A percentile compares a stretch with the other conserved stretches of the same genome.
Evolutionary conservation across 2,888 invertebrate species (phyloP).

Genomic region (Cephalotes varians): DNA sequence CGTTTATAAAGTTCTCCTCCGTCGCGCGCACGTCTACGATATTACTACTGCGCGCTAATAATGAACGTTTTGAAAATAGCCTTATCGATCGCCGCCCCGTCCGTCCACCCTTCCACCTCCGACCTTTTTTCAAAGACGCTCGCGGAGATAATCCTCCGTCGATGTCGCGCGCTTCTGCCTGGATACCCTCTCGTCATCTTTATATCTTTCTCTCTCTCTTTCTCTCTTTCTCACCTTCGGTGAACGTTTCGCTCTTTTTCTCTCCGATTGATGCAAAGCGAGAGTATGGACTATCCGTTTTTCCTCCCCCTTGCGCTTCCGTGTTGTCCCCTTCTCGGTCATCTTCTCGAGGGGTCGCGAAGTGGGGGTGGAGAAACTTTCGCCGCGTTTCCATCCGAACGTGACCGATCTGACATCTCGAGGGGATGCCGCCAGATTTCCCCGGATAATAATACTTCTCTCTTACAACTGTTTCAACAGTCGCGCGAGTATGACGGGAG

Average conservation of each 20-base stretch:
- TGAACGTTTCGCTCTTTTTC: constrained; percentile 15
- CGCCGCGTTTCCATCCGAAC: constrained; percentile 83
- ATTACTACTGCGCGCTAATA: constrained; percentile 53
- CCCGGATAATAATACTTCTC: constrained; percentile 88
- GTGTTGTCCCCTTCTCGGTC: constrained; percentile 22
- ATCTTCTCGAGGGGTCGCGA: constrained; percentile 69
- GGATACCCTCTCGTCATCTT: constrained; percentile 31
- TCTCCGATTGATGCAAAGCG: constrained; percentile 68
- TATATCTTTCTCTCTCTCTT: not conserved
- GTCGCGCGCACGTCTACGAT: constrained; percentile 30
- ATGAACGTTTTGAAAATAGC: constrained; percentile 50
- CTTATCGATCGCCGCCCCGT: constrained; percentile 45
- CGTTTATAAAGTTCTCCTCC: constrained; percentile 55
- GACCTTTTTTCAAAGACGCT: constrained; percentile 48
- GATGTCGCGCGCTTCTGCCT: constrained; percentile 12
- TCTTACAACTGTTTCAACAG: constrained; percentile 79
- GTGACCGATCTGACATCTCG: constrained; percentile 88
- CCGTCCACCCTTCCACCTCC: constrained; percentile 33
- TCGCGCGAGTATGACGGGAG: constrained; percentile 49
- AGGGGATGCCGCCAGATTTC: constrained; percentile 87
- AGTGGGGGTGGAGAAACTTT: constrained; percentile 78
- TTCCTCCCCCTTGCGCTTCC: constrained; percentile 52
- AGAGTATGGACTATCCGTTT: constrained; percentile 55
- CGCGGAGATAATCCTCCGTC: constrained; percentile 45
- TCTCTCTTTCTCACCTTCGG: not conserved